phyloP scores from a whole-genome alignment of 2,797 vertebrate species.

The Phrynocephalus forsythii region DNA sequence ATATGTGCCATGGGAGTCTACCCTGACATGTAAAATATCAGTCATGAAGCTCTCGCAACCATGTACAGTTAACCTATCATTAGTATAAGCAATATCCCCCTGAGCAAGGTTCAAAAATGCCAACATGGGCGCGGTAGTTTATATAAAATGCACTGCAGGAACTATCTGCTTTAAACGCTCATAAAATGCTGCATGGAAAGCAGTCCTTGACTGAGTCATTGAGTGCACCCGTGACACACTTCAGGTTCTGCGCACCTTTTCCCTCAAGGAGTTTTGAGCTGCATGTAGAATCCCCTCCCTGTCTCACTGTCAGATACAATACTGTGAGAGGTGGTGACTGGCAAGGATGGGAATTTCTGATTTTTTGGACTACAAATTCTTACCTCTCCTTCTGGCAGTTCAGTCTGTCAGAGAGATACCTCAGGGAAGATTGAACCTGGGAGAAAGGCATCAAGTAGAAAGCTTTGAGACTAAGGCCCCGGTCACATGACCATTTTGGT shows the following conservation, averaged over 20 bases:
- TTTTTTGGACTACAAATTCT: too few species aligned
- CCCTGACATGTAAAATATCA: neutral
- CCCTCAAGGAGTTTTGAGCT: neutral
- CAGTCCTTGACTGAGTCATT: neutral
- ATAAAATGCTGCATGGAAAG: neutral
- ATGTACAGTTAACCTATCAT: neutral
- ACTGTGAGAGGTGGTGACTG: too few species aligned
- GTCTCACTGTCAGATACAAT: too few species aligned
- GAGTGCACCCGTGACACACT: neutral
- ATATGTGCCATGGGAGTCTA: neutral
- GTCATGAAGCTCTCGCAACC: neutral
- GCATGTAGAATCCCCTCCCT: too few species aligned
- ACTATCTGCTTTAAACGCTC: neutral
- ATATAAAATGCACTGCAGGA: neutral
- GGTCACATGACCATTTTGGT: too few species aligned
- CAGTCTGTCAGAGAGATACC: too few species aligned
- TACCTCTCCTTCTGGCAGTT: too few species aligned
- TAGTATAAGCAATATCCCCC: neutral
- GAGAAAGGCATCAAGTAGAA: too few species aligned
- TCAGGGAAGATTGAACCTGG: too few species aligned
- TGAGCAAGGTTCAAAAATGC: neutral
- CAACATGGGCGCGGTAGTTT: too few species aligned
- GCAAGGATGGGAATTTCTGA: too few species aligned
- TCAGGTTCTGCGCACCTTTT: neutral
- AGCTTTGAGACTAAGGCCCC: too few species aligned